Evolutionary conservation across 2,888 invertebrate species (phyloP), one percentile per base, ranked within the genome.

Genomic region (Orthosia gracilis): DNA sequence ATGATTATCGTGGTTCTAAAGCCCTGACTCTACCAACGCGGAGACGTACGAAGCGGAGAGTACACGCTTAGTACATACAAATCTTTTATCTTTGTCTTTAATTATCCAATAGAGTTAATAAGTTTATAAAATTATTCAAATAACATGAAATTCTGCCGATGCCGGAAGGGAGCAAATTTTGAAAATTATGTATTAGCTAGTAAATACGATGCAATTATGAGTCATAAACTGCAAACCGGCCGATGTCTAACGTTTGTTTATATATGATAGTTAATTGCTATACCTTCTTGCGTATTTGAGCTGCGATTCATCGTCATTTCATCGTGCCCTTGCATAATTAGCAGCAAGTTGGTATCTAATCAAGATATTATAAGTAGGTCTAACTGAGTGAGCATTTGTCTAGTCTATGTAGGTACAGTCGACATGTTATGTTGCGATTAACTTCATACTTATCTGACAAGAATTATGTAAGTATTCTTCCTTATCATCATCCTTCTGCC

Each of bases 131-230:
- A 40, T 21, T 80, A 76, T 52, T 55, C 15, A 12, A 52, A 76
- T 26, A 31, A 61, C 23, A 75, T 75, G 11, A 47, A 54, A 61
- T 26, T 54, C 49, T 80, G 17, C 40, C 17, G 17, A 31, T 52
- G 52, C 31, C 15, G 61, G 31, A 62, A 66, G 50, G 18, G 23
- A 61, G 50, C 61, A 55, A 75, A 62, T 50, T 77, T 77, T 75
- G 21, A 73, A 62, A 13, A 62, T 58, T 47, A 23, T 31, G 45
- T 4, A 50, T 45, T 47, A 79, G 1, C 5, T 15, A 49, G 13
- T 49, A 54, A 76, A 49, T 76, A 21, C 76, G 58, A 57, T 75
- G 61, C 40, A 75, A 81, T 76, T 77, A 81, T 62, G 49, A 64
- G 75, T 45, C 50, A 49, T 74, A 74, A 64, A 59, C 55, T 80